Base-by-base conservation (phyloP, 2,113 vertebrate genomes). In the Malurus melanocephalus region DNA sequence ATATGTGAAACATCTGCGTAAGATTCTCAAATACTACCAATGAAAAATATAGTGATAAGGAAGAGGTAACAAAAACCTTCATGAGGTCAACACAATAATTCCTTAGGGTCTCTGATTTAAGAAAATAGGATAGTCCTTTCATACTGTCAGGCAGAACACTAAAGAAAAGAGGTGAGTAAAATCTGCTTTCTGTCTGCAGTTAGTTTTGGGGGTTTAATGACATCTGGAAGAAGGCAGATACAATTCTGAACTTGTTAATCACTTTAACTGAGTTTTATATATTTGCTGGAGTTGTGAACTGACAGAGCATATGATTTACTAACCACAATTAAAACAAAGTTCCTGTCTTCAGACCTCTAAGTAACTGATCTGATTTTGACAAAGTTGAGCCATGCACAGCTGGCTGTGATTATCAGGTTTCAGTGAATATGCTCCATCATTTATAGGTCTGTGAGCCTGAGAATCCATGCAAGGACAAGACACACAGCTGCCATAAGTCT, bases 391-490 rank as follows among this genome's bases (percentile, higher is more conserved):
- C 15, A 42, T 3, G 5, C 11, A 22, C 20, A 82, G 22, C 27
- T 74, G 38, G 8, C 57, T 48, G 24, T 5, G 5, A 38, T 22
- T 52, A n/a, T 53, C 26, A 65, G 8, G 32, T 85, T 67, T 88
- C 59, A 86, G 15, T 81, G 27, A 81, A 45, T 59, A 21, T 4
- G 2, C 9, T 73, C 8, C 92, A 6, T 75, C 83, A 74, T 56
- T 95, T 90, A 4, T 79, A 99, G 99, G 97, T 99, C 53, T 99
- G 99, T 77, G 99, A 99, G 92, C 99, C 99, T 9, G 98, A 99
- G 90, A 99, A 99, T 85, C 99, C 99, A 0, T 99, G 99, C 95
- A 98, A 98, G 83, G 99, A 99, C 93, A 98, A 97, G 94, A 99
- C 98, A 7, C 99, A 99, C 95, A 98, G 72, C 95, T 99, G 99